Conservation (phyloP, 2,888 invertebrate species). For the Cantharis nigra region DNA sequence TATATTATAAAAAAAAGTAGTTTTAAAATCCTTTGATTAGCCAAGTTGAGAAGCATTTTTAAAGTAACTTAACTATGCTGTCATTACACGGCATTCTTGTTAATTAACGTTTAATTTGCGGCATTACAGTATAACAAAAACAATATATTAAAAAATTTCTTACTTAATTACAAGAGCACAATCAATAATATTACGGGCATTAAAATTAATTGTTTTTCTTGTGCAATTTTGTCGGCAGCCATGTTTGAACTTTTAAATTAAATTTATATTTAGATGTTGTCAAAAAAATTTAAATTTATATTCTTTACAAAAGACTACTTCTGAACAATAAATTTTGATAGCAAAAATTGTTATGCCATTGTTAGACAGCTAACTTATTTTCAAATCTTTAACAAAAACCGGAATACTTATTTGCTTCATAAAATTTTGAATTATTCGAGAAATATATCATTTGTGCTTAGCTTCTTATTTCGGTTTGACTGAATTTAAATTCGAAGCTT, state of each 20-base stretch:
- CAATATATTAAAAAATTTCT: slow-evolving; percentile 7
- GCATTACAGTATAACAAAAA: slow-evolving; percentile 14
- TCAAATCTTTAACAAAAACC: neutral
- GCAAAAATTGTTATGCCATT: neutral
- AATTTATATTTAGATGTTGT: neutral
- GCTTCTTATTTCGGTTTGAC: neutral
- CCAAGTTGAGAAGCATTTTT: slow-evolving; percentile 1
- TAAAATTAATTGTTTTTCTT: slow-evolving; percentile 11
- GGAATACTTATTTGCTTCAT: neutral
- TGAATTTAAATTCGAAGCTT: neutral
- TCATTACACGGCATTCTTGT: slow-evolving; percentile 27
- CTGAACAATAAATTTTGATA: neutral
- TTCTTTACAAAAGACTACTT: neutral
- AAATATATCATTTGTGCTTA: neutral
- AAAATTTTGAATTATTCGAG: neutral
- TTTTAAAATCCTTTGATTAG: slow-evolving; percentile 5
- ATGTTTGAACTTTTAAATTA: neutral
- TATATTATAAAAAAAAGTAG: neutral
- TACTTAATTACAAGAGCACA: slow-evolving; percentile 14
- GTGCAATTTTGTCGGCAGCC: neutral
- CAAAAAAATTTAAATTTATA: neutral
- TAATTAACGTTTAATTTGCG: slow-evolving; percentile 25
- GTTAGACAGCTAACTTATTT: neutral
- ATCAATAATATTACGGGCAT: slow-evolving; percentile 14
- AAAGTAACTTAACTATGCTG: slow-evolving; percentile 17